Percentiles rank a stretch among this genome's conserved stretches.
Evolutionary conservation across 2,797 vertebrate genomes (phyloP).

Genomic region (Pelochelys cantorii): DNA sequence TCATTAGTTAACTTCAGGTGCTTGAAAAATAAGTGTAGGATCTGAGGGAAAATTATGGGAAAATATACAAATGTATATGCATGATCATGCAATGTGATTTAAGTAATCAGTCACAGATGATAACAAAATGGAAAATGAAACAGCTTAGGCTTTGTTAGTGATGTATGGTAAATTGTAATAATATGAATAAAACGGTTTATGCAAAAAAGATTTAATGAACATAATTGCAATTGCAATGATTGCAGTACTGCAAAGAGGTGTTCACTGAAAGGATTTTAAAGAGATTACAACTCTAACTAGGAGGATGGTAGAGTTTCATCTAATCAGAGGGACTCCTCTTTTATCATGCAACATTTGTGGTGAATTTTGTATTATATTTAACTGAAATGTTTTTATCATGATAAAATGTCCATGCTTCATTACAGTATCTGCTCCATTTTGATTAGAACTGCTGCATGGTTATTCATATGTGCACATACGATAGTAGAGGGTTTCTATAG

Average conservation of each 20-base stretch:
- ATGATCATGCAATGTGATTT: constrained; percentile 51
- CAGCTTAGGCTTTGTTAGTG: constrained; percentile 55
- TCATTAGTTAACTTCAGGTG: constrained; percentile 43
- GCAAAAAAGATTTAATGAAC: constrained; percentile 63
- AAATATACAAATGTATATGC: constrained; percentile 54
- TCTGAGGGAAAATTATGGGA: constrained; percentile 43
- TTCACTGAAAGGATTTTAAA: constrained; percentile 19
- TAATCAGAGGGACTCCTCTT: not conserved
- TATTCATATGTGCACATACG: not conserved
- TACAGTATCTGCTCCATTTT: not conserved
- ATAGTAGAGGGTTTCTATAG: not conserved
- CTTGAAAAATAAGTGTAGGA: constrained; percentile 44
- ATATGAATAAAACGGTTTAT: constrained; percentile 57
- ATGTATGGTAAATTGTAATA: constrained; percentile 43
- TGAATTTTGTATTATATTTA: not conserved
- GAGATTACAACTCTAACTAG: not conserved
- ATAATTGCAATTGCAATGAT: constrained; percentile 54
- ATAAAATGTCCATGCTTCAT: not conserved
- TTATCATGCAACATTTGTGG: not conserved
- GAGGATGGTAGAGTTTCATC: not conserved
- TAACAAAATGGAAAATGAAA: constrained; percentile 53
- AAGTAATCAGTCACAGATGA: constrained; percentile 57
- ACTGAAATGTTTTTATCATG: not conserved
- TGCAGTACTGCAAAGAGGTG: not conserved
- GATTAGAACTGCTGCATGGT: not conserved